Conservation (phyloP, 2,797 vertebrate genomes). For the Danio albolineatus region DNA sequence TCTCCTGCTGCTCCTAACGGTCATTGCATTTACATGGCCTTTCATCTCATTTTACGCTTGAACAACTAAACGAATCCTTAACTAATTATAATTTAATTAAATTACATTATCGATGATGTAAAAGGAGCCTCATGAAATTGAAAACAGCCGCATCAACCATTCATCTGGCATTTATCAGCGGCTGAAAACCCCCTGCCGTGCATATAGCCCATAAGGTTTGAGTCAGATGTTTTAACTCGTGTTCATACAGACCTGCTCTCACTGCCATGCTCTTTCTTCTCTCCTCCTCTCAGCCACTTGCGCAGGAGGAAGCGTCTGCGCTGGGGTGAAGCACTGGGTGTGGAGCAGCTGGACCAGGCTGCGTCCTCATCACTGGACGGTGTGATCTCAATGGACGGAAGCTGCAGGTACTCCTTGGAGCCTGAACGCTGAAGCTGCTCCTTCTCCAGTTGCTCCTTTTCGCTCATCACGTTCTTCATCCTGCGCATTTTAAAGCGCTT, state of each 20-base stretch:
- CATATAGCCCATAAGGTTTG: too few relatives aligned
- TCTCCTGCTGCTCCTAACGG: too few relatives aligned
- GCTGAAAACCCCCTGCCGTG: too few relatives aligned
- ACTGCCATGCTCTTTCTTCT: conserved; percentile 80
- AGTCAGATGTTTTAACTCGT: too few relatives aligned
- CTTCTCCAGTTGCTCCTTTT: conserved; percentile 59
- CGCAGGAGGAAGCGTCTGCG: conserved; percentile 84
- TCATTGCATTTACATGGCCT: too few relatives aligned
- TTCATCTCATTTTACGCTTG: too few relatives aligned
- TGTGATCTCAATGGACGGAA: conserved; percentile 88
- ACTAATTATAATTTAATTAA: too few relatives aligned
- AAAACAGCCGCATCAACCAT: too few relatives aligned
- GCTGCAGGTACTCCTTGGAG: conserved; percentile 83
- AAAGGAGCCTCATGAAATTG: too few relatives aligned
- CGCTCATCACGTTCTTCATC: conserved; percentile 74
- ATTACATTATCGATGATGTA: too few relatives aligned
- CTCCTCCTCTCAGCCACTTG: conserved; percentile 82
- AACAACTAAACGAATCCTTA: too few relatives aligned
- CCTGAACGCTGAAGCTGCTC: conserved; percentile 63
- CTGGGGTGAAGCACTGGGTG: conserved; percentile 85
- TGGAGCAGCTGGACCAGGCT: conserved; percentile 84
- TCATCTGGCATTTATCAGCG: too few relatives aligned
- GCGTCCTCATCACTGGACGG: conserved; percentile 87
- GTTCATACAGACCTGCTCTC: conserved; percentile 88
- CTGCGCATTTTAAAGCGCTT: conserved; percentile 84